Conservation (phyloP, 2,888 invertebrate genomes). For the Brenthis ino region DNA sequence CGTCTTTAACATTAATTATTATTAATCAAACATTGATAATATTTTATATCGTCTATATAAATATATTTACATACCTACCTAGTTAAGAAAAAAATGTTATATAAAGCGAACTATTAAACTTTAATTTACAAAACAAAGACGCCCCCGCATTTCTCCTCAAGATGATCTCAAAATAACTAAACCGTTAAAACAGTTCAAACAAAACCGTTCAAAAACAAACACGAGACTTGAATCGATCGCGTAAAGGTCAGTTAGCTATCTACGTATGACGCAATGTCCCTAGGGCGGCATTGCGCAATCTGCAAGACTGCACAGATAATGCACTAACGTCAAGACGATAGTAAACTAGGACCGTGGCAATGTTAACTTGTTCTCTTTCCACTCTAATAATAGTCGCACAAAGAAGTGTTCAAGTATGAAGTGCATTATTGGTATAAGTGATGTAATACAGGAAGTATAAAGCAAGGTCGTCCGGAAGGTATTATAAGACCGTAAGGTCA, state of each 20-base stretch:
- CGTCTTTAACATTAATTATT: too few species aligned
- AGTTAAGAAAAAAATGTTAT: too few species aligned
- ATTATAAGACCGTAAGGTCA: slow-evolving; percentile 61
- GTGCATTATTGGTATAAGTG: slow-evolving; percentile 65
- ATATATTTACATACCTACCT: too few species aligned
- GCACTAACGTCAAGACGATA: slow-evolving; percentile 26
- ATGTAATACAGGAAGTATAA: slow-evolving; percentile 75
- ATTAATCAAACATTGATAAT: too few species aligned
- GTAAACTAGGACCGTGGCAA: slow-evolving; percentile 16
- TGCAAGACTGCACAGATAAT: slow-evolving; percentile 50
- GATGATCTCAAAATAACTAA: slow-evolving; percentile 16
- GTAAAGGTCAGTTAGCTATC: slow-evolving; percentile 71
- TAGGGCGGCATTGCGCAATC: slow-evolving; percentile 70
- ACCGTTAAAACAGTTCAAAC: slow-evolving; percentile 26
- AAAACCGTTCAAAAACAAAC: slow-evolving; percentile 29
- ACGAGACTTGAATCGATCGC: slow-evolving; percentile 63
- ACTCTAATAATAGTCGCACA: slow-evolving; percentile 46
- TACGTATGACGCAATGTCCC: slow-evolving; percentile 69
- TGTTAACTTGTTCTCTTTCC: slow-evolving; percentile 28
- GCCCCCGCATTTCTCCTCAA: background rate
- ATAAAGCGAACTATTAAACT: too few species aligned
- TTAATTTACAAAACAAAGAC: slow-evolving; percentile 1
- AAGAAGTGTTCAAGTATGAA: slow-evolving; percentile 58
- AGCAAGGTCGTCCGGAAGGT: slow-evolving; percentile 76
- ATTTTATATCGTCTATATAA: too few species aligned